Conservation (phyloP, 1,140 invertebrate species). For the Chelonus insularis region DNA sequence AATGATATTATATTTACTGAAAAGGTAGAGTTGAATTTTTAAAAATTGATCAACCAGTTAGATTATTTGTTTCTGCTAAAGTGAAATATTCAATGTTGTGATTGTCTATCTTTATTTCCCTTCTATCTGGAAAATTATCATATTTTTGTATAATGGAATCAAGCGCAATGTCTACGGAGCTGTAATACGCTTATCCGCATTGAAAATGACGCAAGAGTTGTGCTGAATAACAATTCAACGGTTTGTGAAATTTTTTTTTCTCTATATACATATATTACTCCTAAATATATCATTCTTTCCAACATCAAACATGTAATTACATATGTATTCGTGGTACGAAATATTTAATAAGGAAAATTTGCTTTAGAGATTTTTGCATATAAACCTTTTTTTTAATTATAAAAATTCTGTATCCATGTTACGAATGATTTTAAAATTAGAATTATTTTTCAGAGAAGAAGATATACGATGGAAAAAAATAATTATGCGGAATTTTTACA, state of each 20-base stretch:
- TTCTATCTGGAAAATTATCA: conserved; percentile 40
- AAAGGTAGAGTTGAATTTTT: too few relatives aligned
- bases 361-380: too few relatives aligned
- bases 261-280: background rate
- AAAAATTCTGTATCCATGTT: too few relatives aligned
- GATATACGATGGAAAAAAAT: too few relatives aligned
- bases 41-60: background rate
- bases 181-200: conserved; percentile 5
- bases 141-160: conserved; percentile 52
- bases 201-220: conserved; percentile 6
- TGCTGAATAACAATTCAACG: background rate
- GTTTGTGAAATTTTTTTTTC: background rate
- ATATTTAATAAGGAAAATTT: too few relatives aligned
- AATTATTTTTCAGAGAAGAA: too few relatives aligned
- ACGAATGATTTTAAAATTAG: too few relatives aligned
- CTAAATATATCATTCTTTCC: background rate
- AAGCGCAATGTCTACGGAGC: conserved; percentile 28
- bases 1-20: too few relatives aligned
- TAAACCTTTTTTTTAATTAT: too few relatives aligned
- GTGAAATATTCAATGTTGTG: background rate
- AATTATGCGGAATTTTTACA: too few relatives aligned
- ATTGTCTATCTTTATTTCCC: background rate
- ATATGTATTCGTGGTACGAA: too few relatives aligned
- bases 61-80: background rate
- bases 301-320: background rate